phyloP scores from a whole-genome alignment of 2,888 invertebrate species.

The Hedya salicella region DNA sequence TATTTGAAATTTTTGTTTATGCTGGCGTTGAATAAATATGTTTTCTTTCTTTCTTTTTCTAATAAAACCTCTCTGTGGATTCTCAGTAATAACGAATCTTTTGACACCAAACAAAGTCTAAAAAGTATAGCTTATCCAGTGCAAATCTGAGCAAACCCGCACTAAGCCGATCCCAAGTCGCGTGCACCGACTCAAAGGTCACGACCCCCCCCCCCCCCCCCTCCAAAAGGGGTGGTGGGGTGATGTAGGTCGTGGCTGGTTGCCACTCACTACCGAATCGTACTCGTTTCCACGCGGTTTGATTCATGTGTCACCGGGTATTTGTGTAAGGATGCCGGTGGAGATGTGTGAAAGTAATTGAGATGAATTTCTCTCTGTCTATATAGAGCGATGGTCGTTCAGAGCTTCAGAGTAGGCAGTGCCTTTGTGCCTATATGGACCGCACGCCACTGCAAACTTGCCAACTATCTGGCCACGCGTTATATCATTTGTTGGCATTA shows the following conservation, averaged over 20 bases:
- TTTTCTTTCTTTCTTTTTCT: background rate
- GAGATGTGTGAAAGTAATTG: background rate
- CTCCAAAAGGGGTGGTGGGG: conserved; percentile 27
- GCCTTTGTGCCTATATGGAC: too few species aligned
- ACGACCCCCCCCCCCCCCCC: too few species aligned
- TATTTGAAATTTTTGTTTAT: background rate
- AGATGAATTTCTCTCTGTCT: background rate
- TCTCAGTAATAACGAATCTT: background rate
- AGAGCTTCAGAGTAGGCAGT: too few species aligned
- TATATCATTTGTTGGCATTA: too few species aligned
- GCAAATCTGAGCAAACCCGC: conserved; percentile 9
- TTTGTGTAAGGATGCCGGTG: background rate
- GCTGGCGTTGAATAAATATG: background rate
- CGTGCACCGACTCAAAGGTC: conserved; percentile 28
- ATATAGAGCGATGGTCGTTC: too few species aligned
- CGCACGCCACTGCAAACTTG: too few species aligned
- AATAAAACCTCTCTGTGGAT: background rate
- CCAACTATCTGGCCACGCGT: too few species aligned
- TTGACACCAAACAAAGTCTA: background rate
- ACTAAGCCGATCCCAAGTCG: conserved; percentile 27
- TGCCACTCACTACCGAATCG: conserved; percentile 55
- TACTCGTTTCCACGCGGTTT: conserved; percentile 47
- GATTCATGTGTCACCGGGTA: conserved; percentile 19
- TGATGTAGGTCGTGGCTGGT: conserved; percentile 52
- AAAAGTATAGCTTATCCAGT: conserved; percentile 10